phyloP scores from a whole-genome alignment of 2,113 vertebrate genomes.

The Pantherophis guttatus region DNA sequence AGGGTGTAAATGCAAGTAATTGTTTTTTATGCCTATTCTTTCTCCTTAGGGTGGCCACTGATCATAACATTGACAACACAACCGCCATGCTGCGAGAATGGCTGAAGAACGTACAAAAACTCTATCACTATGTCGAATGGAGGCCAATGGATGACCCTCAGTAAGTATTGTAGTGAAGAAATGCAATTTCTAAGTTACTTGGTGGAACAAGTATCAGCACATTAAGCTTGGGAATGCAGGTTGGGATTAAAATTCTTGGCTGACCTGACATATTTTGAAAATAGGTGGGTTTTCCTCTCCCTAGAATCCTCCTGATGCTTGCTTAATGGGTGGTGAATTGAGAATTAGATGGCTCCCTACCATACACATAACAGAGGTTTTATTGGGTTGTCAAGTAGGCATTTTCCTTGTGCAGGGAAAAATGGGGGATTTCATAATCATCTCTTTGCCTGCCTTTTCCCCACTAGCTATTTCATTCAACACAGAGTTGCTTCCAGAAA shows the following conservation, averaged over 20 bases:
- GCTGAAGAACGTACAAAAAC: slow-evolving; percentile 82
- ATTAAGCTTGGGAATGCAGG: background rate
- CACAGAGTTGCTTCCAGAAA: background rate
- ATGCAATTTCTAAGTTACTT: background rate
- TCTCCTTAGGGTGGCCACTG: slow-evolving; percentile 83
- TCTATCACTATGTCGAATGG: slow-evolving; percentile 95
- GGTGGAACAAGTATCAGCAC: background rate
- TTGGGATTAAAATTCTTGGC: background rate
- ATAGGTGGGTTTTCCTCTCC: background rate
- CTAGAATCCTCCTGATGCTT: background rate
- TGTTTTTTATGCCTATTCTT: background rate
- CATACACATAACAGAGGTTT: background rate
- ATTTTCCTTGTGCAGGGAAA: background rate
- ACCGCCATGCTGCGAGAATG: slow-evolving; percentile 89
- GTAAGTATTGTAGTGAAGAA: slow-evolving; percentile 70
- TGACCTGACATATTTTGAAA: background rate
- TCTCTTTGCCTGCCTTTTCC: background rate
- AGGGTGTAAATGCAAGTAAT: background rate
- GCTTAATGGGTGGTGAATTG: background rate
- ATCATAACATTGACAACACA: slow-evolving; percentile 93
- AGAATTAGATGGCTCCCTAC: background rate
- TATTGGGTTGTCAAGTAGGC: background rate
- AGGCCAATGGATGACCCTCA: slow-evolving; percentile 87
- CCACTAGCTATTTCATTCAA: background rate
- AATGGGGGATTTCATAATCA: background rate